These are phyloP conservation scores for Macroglossus sobrinus DNA, from an alignment of 2,113 vertebrate species.

Conservation along the genomic window DNA sequence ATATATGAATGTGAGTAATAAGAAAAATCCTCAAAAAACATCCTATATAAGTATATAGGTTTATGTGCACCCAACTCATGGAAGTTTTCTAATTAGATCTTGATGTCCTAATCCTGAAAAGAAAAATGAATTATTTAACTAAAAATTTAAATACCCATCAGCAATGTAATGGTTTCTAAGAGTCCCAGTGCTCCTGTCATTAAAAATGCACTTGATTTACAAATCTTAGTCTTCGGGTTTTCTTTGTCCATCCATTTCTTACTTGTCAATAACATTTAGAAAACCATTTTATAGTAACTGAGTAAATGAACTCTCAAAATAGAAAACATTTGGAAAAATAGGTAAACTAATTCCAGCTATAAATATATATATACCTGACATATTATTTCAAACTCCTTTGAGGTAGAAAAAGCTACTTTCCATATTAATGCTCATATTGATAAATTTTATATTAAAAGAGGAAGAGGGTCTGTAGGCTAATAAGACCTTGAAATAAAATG, in stretches of 20 bases:
- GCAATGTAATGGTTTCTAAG: not conserved
- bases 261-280: slow-evolving; percentile 20
- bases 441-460: not conserved
- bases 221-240: slow-evolving; percentile 26
- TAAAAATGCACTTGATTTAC: slow-evolving; percentile 9
- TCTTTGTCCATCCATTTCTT: not conserved
- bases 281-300: not conserved
- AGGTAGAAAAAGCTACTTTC: slow-evolving; percentile 18
- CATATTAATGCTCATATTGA: not conserved
- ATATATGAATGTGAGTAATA: not conserved
- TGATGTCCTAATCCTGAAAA: slow-evolving; percentile 58
- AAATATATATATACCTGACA: not conserved
- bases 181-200: not conserved
- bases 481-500: not conserved
- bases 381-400: not conserved
- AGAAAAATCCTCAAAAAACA: slow-evolving; percentile 19
- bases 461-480: not conserved
- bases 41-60: not conserved
- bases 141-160: slow-evolving; percentile 24
- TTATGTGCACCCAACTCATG: not conserved
- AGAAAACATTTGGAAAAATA: slow-evolving; percentile 42
- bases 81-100: slow-evolving; percentile 46
- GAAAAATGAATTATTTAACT: slow-evolving; percentile 53
- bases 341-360: not conserved
- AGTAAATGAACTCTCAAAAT: slow-evolving; percentile 32